phyloP scores from a whole-genome alignment of 2,113 vertebrate species.

The Ictalurus punctatus region DNA sequence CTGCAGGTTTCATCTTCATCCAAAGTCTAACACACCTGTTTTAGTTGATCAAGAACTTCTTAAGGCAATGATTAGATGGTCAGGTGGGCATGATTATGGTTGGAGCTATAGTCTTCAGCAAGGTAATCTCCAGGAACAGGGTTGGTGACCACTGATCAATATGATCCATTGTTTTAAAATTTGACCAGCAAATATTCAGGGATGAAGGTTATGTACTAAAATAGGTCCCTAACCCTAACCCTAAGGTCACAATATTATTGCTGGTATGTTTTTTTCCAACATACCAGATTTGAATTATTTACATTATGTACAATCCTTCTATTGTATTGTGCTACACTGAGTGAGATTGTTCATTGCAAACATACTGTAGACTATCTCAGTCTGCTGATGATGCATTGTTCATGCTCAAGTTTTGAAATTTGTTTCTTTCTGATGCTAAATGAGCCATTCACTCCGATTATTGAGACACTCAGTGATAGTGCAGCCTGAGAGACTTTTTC shows the following conservation, averaged over 20 bases:
- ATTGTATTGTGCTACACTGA: not conserved
- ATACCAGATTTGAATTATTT: not conserved
- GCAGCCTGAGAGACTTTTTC: constrained; percentile 16
- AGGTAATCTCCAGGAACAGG: no score
- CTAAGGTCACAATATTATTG: not conserved
- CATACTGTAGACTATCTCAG: not conserved
- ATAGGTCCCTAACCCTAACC: no score
- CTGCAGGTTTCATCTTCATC: no score
- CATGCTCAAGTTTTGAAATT: constrained; percentile 31
- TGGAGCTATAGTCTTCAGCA: no score
- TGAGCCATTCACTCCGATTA: constrained; percentile 47
- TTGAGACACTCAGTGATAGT: constrained; percentile 21
- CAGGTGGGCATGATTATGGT: no score
- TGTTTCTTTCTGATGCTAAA: constrained; percentile 44
- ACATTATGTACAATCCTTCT: not conserved
- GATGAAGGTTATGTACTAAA: not conserved
- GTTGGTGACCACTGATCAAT: no score
- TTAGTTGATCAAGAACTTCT: no score
- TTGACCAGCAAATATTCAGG: not conserved
- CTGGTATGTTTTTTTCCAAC: not conserved
- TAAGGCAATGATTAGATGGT: no score
- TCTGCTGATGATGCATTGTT: constrained; percentile 24
- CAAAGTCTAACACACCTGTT: no score
- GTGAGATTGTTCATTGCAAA: not conserved
- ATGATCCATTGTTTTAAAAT: not conserved